phyloP scores from a whole-genome alignment of 2,113 vertebrate species.

The Hydrolagus affinis region DNA sequence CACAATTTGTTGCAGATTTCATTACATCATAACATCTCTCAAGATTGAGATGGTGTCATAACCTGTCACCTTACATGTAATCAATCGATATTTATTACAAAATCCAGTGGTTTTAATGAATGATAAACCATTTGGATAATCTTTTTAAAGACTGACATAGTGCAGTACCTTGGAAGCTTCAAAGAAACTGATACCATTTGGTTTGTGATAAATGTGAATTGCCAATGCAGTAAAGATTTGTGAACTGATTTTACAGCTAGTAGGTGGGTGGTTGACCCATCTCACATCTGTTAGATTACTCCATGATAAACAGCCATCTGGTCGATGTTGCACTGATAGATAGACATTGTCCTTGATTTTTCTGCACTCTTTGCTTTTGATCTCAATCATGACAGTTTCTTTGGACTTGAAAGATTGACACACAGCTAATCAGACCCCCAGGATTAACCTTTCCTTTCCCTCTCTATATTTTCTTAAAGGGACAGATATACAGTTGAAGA shows the following conservation, averaged over 20 bases:
- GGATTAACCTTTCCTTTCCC: constrained; percentile 28
- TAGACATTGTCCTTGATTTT: neutral
- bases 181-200: neutral
- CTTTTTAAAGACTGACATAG: neutral
- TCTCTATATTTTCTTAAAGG: constrained; percentile 16
- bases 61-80: too few relatives aligned
- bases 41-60: too few relatives aligned
- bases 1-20: too few relatives aligned
- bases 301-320: constrained; percentile 23
- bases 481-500: neutral
- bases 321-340: constrained; percentile 30
- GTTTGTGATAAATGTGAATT: neutral
- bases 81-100: too few relatives aligned
- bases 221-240: neutral
- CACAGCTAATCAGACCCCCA: neutral
- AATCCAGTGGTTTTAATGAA: too few relatives aligned
- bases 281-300: constrained; percentile 18
- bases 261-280: constrained; percentile 4
- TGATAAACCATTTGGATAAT: too few relatives aligned
- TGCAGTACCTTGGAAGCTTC: neutral
- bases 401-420: neutral
- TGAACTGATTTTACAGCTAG: too few relatives aligned
- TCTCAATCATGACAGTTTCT: constrained; percentile 22
- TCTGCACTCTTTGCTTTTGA: constrained; percentile 31
- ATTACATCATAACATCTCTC: too few relatives aligned